These are phyloP conservation scores for Sepioteuthis lessoniana DNA, from an alignment of 2,888 invertebrate species.

Conservation along the genomic window DNA sequence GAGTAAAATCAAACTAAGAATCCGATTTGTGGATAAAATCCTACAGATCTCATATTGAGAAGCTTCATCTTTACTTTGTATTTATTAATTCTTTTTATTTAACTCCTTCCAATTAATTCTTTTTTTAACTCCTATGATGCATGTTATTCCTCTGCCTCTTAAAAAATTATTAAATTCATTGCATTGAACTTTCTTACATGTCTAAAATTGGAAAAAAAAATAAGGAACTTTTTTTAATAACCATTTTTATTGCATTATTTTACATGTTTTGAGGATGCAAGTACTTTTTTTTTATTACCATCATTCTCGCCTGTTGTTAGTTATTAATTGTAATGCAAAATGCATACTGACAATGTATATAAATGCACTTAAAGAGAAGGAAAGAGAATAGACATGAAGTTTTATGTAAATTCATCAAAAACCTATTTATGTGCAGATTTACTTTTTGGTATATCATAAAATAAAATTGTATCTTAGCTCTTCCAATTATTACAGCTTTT, in stretches of 20 bases:
- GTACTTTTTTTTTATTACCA: background rate
- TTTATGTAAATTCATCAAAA: background rate
- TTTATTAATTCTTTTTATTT: background rate
- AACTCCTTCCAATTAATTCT: background rate
- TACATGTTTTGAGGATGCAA: background rate
- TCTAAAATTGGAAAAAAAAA: background rate
- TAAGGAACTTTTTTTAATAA: too few species aligned
- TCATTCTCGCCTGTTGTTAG: background rate
- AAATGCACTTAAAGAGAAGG: too few species aligned
- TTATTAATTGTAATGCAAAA: background rate
- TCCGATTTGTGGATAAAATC: background rate
- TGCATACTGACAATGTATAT: background rate
- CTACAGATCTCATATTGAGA: slow-evolving; percentile 5
- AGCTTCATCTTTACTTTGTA: background rate
- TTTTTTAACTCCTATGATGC: too few species aligned
- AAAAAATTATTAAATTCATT: background rate
- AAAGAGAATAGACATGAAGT: background rate
- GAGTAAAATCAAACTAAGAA: background rate
- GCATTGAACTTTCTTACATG: background rate
- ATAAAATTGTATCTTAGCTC: background rate
- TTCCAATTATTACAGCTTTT: background rate
- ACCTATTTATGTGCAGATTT: background rate
- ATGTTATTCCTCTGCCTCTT: background rate
- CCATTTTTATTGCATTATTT: background rate
- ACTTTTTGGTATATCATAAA: background rate